Conservation (phyloP, 2,888 invertebrate genomes). For the Sinohyriopsis cumingii region DNA sequence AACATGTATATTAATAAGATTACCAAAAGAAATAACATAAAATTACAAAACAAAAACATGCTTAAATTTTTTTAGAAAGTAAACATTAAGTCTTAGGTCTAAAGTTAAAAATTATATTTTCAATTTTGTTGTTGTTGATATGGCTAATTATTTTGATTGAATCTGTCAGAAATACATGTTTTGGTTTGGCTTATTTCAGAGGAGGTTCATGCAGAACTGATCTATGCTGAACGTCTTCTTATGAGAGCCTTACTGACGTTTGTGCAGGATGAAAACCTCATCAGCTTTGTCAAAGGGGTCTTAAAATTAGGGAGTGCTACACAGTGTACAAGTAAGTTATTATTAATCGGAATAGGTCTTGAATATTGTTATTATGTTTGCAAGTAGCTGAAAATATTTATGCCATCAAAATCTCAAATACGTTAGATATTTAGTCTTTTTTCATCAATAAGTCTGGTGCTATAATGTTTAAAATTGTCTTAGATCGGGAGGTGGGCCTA, state of each 20-base stretch:
- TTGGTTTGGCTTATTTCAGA: constrained; percentile 57
- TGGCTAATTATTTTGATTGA: not conserved
- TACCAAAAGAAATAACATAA: too few species aligned
- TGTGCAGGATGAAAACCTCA: constrained; percentile 93
- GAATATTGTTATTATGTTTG: too few species aligned
- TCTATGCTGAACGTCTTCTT: constrained; percentile 92
- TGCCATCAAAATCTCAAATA: too few species aligned
- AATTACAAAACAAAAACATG: too few species aligned
- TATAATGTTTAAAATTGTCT: too few species aligned
- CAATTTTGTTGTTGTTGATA: not conserved
- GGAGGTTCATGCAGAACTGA: constrained; percentile 95
- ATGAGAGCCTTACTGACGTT: constrained; percentile 92
- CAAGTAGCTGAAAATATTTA: too few species aligned
- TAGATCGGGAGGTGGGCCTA: too few species aligned
- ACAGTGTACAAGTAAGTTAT: constrained; percentile 91
- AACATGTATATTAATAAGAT: too few species aligned
- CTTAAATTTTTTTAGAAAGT: too few species aligned
- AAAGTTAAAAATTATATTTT: constrained; percentile 2
- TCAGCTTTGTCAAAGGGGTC: constrained; percentile 94
- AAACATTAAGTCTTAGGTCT: too few species aligned
- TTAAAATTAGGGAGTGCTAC: constrained; percentile 92
- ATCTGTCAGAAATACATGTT: not conserved
- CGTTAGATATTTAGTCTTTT: too few species aligned
- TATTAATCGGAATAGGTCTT: not conserved
- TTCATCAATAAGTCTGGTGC: too few species aligned